Conservation (phyloP, 1,140 invertebrate species). For the Orchesella cincta region DNA sequence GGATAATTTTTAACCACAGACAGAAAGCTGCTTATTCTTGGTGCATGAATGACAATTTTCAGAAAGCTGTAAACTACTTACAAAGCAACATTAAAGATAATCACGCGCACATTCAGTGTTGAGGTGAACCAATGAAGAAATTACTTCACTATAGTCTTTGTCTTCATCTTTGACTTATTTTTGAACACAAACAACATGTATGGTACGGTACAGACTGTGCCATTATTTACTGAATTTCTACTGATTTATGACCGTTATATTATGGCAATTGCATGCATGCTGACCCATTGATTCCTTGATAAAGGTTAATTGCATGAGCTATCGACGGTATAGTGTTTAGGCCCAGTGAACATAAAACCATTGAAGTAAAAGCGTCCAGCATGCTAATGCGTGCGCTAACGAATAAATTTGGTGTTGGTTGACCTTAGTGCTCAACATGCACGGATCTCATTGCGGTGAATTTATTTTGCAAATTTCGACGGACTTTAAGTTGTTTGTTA, state of each 20-base stretch:
- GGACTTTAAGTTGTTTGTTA: no score
- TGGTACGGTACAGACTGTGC: background rate
- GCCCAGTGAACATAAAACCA: background rate
- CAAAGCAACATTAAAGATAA: background rate
- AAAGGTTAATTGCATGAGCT: slow-evolving; percentile 19
- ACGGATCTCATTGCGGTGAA: no score
- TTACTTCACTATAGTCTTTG: background rate
- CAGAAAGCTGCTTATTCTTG: no score
- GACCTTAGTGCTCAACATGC: no score
- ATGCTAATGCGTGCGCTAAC: no score
- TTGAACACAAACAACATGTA: background rate
- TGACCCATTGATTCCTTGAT: background rate
- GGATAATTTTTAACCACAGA: background rate
- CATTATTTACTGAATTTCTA: background rate
- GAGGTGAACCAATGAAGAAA: background rate
- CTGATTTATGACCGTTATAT: background rate
- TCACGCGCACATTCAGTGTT: background rate
- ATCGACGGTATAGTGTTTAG: background rate
- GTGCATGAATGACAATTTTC: background rate
- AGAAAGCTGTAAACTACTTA: no score
- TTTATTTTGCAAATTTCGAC: no score
- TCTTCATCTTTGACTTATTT: background rate
- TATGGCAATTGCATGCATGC: background rate
- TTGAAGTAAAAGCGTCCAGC: background rate
- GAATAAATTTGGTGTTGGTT: no score